These are phyloP conservation scores for Nephrotoma appendiculata DNA, from an alignment of 2,888 invertebrate species.

Conservation along the genomic window DNA sequence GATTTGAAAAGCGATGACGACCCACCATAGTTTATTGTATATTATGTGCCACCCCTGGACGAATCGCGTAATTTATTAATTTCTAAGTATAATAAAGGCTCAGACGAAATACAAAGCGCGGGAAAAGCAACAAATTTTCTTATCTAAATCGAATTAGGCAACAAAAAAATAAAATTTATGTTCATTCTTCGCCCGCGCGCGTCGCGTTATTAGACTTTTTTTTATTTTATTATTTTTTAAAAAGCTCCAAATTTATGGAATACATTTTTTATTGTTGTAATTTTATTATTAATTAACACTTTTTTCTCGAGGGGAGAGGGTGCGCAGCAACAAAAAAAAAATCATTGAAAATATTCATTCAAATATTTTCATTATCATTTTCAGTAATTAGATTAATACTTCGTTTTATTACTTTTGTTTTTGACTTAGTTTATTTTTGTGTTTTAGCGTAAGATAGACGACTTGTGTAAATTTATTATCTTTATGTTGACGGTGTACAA, in stretches of 20 bases:
- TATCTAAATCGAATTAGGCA: not conserved
- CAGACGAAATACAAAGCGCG: not conserved
- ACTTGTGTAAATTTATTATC: not conserved
- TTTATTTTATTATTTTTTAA: not conserved
- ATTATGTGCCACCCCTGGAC: not conserved
- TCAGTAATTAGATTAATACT: not conserved
- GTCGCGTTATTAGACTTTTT: not conserved
- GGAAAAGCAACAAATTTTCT: not conserved
- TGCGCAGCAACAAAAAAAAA: not conserved
- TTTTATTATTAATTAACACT: not conserved
- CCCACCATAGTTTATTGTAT: not conserved
- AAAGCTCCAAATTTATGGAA: not conserved
- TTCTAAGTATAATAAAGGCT: not conserved
- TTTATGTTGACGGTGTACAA: not conserved
- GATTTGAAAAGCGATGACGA: not conserved
- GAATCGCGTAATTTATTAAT: not conserved
- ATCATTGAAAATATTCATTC: not conserved
- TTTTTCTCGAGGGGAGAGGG: not conserved
- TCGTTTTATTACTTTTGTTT: not conserved
- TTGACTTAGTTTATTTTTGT: not conserved
- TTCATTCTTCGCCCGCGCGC: not conserved
- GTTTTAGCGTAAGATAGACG: not conserved
- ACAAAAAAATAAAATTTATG: not conserved
- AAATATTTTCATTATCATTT: not conserved
- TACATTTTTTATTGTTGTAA: not conserved